Base-by-base conservation (phyloP, 2,888 invertebrate genomes). In the Clepsis dumicolana region DNA sequence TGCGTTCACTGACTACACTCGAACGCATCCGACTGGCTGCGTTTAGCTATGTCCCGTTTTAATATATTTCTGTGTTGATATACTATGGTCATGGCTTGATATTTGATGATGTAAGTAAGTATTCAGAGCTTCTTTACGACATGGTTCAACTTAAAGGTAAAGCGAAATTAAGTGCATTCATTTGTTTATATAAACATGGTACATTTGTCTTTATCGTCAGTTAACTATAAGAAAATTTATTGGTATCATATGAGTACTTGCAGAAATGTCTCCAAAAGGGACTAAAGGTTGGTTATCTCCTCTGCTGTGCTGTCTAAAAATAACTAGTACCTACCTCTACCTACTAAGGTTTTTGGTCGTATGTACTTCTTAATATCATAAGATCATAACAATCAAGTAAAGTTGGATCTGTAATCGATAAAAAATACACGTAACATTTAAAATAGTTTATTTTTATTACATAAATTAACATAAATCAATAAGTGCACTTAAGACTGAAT, bases 371-470 rank as follows among this genome's bases (percentile, higher is more conserved):
- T 29, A 29, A 29, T 29, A 3, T 29, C 29, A 7, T 7, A 29
- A 3, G 8, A 10, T 10, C 3, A 35, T 35, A 35, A 35, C 8
- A 4, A 35, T 10, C n/a, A n/a, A n/a, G 35, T 35, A 35, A 5
- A 35, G 1, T 4, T 35, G 3, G 12, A 35, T 12, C 35, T 35
- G 12, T 2, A 35, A 35, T 35, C 35, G 5, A 35, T 35, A 35
- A 35, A 35, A 35, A 35, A 35, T 35, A 35, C 1, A 35, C 35
- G 7, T 29, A 2, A 35, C 1, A 32, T 16, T 25, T n/a, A 12
- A 32, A 53, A 53, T 53, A 38, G 14, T 63, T 63, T 63, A 63
- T 63, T 63, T 5, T 29, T 29, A n/a, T n/a, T 29, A 7, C 14
- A 14, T n/a, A 18, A 27, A 21, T 16, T 29, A 41, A 21, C 29